phyloP scores from a whole-genome alignment of 2,113 vertebrate genomes.

The Sebastes schlegelii region DNA sequence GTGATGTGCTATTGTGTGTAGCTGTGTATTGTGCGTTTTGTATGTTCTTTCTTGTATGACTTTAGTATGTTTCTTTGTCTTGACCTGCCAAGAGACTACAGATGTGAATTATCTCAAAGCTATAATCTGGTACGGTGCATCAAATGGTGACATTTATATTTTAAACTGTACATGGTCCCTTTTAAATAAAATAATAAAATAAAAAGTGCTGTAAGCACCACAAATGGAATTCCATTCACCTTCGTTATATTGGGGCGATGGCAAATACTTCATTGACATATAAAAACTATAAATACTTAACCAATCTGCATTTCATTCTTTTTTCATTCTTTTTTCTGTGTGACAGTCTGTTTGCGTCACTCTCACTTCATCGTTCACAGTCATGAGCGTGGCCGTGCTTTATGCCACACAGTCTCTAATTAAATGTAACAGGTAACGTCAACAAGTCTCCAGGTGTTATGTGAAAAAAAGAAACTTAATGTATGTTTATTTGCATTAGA shows the following conservation, averaged over 20 bases:
- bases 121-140: too few species aligned
- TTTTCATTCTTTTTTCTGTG: neutral
- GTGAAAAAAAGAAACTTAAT: conserved; percentile 10
- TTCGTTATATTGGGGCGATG: neutral
- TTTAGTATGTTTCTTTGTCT: too few species aligned
- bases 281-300: neutral
- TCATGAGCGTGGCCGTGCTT: neutral
- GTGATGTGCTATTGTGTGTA: too few species aligned
- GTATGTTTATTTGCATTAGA: conserved; percentile 50
- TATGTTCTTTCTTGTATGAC: too few species aligned
- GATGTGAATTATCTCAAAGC: too few species aligned
- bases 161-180: too few species aligned
- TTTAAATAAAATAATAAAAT: too few species aligned
- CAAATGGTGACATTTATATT: too few species aligned
- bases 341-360: conserved; percentile 6
- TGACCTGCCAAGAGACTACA: too few species aligned
- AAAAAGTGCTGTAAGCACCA: neutral
- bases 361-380: conserved; percentile 1
- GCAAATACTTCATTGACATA: neutral
- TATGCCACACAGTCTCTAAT: conserved; percentile 11
- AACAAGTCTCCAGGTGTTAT: conserved; percentile 50
- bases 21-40: too few species aligned
- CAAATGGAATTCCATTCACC: neutral
- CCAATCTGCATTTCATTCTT: neutral
- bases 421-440: conserved; percentile 47